Conservation (phyloP, 2,888 invertebrate species). For the Leucoma salicis region DNA sequence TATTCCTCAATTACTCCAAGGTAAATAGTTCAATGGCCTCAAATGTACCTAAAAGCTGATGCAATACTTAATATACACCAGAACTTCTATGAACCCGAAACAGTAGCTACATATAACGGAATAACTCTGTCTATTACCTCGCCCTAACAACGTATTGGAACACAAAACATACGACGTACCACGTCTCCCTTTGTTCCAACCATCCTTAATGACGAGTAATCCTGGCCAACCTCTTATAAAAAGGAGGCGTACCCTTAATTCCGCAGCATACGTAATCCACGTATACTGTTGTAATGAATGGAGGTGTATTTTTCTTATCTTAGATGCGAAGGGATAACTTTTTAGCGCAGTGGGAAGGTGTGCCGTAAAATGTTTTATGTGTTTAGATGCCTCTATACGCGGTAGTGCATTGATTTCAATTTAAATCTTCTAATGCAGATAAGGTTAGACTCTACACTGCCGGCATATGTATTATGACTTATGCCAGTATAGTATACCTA, state of each 20-base stretch:
- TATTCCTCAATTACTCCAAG: too few species aligned
- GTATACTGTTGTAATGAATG: conserved; percentile 39
- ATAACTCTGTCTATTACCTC: conserved; percentile 28
- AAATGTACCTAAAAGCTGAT: not conserved
- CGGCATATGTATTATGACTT: too few species aligned
- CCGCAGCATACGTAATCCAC: conserved; percentile 51
- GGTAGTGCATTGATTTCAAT: too few species aligned
- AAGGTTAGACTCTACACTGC: too few species aligned
- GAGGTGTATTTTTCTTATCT: conserved; percentile 7
- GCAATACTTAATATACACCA: not conserved
- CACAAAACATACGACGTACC: conserved; percentile 23
- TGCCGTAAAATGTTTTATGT: too few species aligned
- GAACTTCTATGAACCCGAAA: conserved; percentile 13
- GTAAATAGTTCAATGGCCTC: too few species aligned
- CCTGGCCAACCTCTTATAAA: conserved; percentile 55
- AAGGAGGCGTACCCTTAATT: conserved; percentile 47
- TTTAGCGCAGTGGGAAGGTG: not conserved
- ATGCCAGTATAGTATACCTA: too few species aligned
- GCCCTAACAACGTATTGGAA: conserved; percentile 13
- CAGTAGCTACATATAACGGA: conserved; percentile 7
- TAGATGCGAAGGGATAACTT: not conserved
- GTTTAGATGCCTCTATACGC: too few species aligned
- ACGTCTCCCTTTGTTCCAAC: conserved; percentile 46
- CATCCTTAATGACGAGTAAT: conserved; percentile 49
- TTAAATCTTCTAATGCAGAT: too few species aligned